Evolutionary conservation across 2,113 vertebrate species (phyloP).

Genomic region (Periophthalmodon schlosseri): DNA sequence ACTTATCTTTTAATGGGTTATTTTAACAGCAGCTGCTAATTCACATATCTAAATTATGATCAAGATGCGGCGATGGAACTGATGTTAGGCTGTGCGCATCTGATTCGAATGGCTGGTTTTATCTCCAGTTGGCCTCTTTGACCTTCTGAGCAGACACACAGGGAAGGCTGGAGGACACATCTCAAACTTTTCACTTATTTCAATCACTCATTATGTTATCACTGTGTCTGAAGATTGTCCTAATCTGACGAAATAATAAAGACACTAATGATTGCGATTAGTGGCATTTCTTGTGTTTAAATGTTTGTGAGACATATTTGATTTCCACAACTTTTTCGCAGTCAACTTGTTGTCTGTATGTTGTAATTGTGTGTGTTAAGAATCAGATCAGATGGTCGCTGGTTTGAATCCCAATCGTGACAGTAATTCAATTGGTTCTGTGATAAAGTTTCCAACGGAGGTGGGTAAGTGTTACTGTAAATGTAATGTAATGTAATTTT

Average conservation of each 20-base stretch:
- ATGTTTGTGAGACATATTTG: too few species aligned
- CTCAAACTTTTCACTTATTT: not conserved
- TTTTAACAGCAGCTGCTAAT: slow-evolving; percentile 64
- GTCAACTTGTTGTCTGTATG: too few species aligned
- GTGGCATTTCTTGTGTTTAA: not conserved
- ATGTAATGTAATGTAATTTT: too few species aligned
- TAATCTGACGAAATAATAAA: not conserved
- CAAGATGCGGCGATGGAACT: slow-evolving; percentile 56
- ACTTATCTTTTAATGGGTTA: slow-evolving; percentile 74
- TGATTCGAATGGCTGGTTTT: slow-evolving; percentile 49
- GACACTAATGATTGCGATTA: not conserved
- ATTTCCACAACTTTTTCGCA: too few species aligned
- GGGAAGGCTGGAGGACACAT: not conserved
- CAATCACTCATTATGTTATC: not conserved
- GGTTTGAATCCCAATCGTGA: too few species aligned
- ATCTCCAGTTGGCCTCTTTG: slow-evolving; percentile 41
- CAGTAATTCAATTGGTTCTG: too few species aligned
- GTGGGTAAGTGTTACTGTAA: too few species aligned
- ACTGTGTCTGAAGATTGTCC: not conserved
- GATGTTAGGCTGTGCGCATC: slow-evolving; percentile 42
- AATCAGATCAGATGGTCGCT: too few species aligned
- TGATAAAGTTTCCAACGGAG: too few species aligned
- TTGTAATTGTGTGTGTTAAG: too few species aligned
- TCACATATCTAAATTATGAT: slow-evolving; percentile 75
- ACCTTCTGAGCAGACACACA: slow-evolving; percentile 27